These are phyloP conservation scores for Caenorhabditis brenneri DNA, from an alignment of 1,140 invertebrate genomes.

Conservation along the genomic window DNA sequence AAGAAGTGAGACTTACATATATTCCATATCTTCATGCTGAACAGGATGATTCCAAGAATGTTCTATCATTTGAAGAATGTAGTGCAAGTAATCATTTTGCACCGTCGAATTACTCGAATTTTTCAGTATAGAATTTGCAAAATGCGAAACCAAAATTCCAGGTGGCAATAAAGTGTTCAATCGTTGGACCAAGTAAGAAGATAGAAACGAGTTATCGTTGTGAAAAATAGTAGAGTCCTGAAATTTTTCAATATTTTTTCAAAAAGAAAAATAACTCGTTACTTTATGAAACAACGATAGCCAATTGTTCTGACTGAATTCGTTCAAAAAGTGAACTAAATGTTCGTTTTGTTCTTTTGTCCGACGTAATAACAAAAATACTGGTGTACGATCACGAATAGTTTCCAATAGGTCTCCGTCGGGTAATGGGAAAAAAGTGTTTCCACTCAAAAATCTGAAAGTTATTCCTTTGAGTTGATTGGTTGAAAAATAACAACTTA, in stretches of 20 bases:
- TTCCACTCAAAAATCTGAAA: neutral
- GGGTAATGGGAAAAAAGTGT: neutral
- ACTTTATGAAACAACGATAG: too few relatives aligned
- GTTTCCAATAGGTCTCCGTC: neutral
- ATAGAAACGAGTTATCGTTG: neutral
- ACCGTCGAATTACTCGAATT: too few relatives aligned
- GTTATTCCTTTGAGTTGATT: too few relatives aligned
- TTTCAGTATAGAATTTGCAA: neutral
- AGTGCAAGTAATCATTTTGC: neutral
- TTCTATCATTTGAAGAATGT: neutral
- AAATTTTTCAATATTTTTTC: neutral
- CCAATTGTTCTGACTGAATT: neutral
- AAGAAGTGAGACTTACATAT: neutral
- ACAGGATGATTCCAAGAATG: neutral
- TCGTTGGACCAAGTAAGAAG: neutral
- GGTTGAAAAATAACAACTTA: neutral
- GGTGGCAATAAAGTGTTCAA: neutral
- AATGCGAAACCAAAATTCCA: neutral
- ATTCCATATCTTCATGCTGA: slow-evolving; percentile 27
- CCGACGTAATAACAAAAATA: neutral
- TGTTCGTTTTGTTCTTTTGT: too few relatives aligned
- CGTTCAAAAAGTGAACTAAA: neutral
- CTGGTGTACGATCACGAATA: neutral
- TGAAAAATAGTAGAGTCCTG: too few relatives aligned
- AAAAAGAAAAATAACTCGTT: neutral